Percentiles rank a stretch among this genome's conserved stretches.
Evolutionary conservation across 1,140 invertebrate species (phyloP).

Genomic region (Ditylenchus dipsaci): DNA sequence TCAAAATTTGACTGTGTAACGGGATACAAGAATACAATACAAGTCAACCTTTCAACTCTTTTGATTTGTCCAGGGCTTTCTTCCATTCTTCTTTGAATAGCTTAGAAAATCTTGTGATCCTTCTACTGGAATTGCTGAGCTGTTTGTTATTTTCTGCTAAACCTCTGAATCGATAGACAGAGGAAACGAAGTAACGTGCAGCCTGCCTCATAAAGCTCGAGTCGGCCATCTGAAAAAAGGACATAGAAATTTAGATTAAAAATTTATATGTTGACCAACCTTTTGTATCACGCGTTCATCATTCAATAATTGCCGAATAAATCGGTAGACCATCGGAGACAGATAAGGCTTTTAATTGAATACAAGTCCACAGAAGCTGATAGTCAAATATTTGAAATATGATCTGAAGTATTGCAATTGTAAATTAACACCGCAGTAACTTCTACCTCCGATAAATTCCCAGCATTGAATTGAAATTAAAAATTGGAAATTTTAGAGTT

Average conservation of each 20-base stretch:
- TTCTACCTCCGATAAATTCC: too few species aligned
- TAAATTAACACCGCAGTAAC: too few species aligned
- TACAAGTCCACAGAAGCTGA: too few species aligned
- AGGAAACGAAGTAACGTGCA: constrained; percentile 13
- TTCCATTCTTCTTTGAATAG: constrained; percentile 26
- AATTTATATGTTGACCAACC: background rate
- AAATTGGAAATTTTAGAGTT: too few species aligned
- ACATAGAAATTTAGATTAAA: background rate
- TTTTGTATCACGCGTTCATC: constrained; percentile 24
- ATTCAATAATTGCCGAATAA: constrained; percentile 19
- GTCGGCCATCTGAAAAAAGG: background rate
- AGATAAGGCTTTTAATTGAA: too few species aligned
- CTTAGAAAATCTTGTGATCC: background rate
- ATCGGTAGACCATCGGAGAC: background rate
- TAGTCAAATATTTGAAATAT: too few species aligned
- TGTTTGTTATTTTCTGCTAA: background rate
- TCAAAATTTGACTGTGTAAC: too few species aligned
- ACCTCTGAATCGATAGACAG: background rate
- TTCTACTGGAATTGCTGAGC: background rate
- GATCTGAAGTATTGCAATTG: too few species aligned
- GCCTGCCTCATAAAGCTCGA: background rate
- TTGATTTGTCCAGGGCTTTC: constrained; percentile 7
- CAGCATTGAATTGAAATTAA: too few species aligned
- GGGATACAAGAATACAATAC: background rate
- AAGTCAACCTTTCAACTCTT: background rate